Evolutionary conservation across 2,797 vertebrate genomes (phyloP), one percentile per base, ranked within the genome.

Genomic region (Acanthurus leucopareius): DNA sequence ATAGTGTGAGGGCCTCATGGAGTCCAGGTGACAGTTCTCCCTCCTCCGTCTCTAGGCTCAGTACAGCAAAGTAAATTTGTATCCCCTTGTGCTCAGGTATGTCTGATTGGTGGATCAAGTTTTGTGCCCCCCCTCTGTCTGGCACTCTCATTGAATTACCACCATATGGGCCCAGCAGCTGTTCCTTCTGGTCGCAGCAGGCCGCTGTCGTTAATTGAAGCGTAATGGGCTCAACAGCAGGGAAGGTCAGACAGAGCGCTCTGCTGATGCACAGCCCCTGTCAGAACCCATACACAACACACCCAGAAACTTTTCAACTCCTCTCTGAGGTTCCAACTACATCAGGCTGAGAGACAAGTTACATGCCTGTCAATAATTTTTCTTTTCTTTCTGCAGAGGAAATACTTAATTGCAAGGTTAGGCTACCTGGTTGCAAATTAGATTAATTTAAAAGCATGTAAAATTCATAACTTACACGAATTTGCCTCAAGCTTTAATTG

Each of bases 201-300:
- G 96, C 91, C 89, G 89, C 94, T 84, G 94, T 90, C 93, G 92
- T 96, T 97, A 97, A 98, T 97, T 98, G 96, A 97, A 95, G 94
- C 94, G 93, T 97, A 97, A 98, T 97, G 94, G 94, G 92, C 90
- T 85, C 93, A 94, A 93, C 96, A 97, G 96, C 95, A 92, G 96
- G 96, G 94, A 96, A 97, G 96, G 96, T 97, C 96, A 95, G 93
- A 91, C 93, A 82, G 93, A 93, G 89, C 85, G 89, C 77, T 90
- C 68, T 86, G 89, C 89, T 95, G 93, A 95, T 96, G 93, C 93
- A 95, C 88, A 73, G 85, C 77, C 38, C 83, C 84, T 86, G 86
- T 94, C 91, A 88, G 42, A 82, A 86, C 80, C 86, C 73, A 85
- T 89, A 88, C 75, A 60, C 90, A 87, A 71, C 75, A 75, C 74